phyloP scores from a whole-genome alignment of 1,140 invertebrate species.

The Lucilia sericata region DNA sequence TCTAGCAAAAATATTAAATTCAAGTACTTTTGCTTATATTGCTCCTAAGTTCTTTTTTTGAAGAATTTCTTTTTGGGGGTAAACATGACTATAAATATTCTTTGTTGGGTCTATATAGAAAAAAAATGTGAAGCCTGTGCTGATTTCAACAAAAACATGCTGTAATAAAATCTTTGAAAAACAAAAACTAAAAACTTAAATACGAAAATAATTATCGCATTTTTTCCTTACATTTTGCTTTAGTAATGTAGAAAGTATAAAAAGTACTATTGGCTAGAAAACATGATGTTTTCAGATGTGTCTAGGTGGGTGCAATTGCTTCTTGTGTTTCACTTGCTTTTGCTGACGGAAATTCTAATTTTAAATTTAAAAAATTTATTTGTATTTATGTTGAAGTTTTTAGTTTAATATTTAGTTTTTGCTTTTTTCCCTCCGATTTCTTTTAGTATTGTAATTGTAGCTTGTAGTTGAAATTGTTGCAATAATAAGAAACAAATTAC shows the following conservation, averaged over 20 bases:
- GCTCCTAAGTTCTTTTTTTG: not conserved
- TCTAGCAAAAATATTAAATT: not conserved
- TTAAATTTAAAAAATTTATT: not conserved
- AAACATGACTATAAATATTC: not conserved
- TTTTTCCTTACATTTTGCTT: not conserved
- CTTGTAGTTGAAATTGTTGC: not conserved
- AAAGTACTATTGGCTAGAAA: not conserved
- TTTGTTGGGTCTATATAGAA: no score
- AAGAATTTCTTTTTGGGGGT: not conserved
- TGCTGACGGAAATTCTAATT: not conserved
- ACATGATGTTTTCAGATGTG: not conserved
- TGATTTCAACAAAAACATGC: not conserved
- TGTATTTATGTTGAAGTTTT: not conserved
- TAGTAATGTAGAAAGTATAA: not conserved
- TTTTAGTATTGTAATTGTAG: not conserved
- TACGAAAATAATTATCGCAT: not conserved
- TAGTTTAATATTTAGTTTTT: not conserved
- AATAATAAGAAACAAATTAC: slow-evolving; percentile 21
- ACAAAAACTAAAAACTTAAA: no score
- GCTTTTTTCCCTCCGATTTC: not conserved
- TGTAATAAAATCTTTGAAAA: not conserved
- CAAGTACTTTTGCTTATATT: not conserved
- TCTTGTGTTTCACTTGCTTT: not conserved
- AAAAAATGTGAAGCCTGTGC: not conserved
- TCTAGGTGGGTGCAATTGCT: slow-evolving; percentile 21